Evolutionary conservation across 2,113 vertebrate species (phyloP).

Genomic region (Pseudopodoces humilis): DNA sequence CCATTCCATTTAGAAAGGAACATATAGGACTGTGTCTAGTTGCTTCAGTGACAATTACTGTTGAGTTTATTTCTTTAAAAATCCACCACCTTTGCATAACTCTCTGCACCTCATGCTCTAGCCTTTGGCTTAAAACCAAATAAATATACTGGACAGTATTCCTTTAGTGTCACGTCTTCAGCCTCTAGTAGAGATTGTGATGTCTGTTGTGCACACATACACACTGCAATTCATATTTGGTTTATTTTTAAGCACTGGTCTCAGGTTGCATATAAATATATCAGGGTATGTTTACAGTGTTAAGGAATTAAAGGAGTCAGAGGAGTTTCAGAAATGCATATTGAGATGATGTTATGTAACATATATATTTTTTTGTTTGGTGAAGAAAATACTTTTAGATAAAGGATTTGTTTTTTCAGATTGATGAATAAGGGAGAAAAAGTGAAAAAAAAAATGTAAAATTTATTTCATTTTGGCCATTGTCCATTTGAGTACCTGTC

Average conservation of each 20-base stretch:
- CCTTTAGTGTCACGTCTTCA: neutral
- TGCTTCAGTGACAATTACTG: neutral
- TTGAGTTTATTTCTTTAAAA: neutral
- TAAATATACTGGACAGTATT: neutral
- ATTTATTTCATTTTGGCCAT: neutral
- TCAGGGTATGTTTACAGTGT: neutral
- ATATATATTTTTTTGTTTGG: neutral
- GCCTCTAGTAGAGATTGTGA: neutral
- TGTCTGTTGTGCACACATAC: neutral
- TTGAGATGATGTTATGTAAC: neutral
- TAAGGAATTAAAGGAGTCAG: neutral
- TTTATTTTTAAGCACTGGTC: slow-evolving; percentile 30
- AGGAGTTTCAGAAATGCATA: neutral
- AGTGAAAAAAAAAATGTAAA: neutral
- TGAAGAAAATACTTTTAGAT: neutral
- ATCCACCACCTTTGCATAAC: neutral
- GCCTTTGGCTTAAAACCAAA: neutral
- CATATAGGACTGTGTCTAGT: neutral
- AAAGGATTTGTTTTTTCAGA: neutral
- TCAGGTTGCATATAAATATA: slow-evolving; percentile 2
- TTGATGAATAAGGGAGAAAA: neutral
- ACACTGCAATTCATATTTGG: neutral
- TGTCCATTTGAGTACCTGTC: neutral
- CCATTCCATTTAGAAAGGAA: neutral
- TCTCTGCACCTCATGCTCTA: neutral